Base-by-base conservation (phyloP, 2,888 invertebrate species). In the Adineta ricciae region DNA sequence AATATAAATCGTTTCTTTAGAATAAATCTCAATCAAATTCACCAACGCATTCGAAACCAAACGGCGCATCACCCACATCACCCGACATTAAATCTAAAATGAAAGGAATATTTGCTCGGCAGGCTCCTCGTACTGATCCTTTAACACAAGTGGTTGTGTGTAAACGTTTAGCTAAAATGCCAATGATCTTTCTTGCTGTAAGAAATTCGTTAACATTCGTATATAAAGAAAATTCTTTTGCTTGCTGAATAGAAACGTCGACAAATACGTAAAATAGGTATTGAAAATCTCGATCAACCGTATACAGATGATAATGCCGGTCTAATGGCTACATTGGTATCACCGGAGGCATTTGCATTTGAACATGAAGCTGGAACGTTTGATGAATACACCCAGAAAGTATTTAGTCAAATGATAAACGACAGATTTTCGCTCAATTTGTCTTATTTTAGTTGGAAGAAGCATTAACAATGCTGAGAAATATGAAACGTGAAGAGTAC, bases 281-380 rank as follows among this genome's bases (percentile, higher is more conserved):
- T 78, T 24, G 78, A 78, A 41, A 21, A 41, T 38, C 1, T n/a
- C 19, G 14, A 21, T 78, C 9, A 78, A 24, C 0, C 41, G 0
- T 78, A 78, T 41, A 78, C 78, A 41, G 78, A 78, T 3, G 78
- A 78, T n/a, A 78, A 41, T 78, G 78, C 78, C 41, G 78, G 78
- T 41, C 41, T 41, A 24, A 41, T 78, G 24, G 78, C 78, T 11
- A n/a, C 41, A 38, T n/a, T 27, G 27, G 8, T 8, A 41, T 78
- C 78, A 41, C 0, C 78, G 2, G 78, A 24, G 9, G 32, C 64
- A 64, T 32, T 64, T 36, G 19, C 4, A 32, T 78, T 41, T 41
- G 41, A 78, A 78, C 38, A 4, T 41, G 78, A 78, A 38, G 41
- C 78, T 41, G n/a, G 41, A 78, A 78, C 78, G 41, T 78, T 78